phyloP scores from a whole-genome alignment of 2,113 vertebrate species.

The Phylloscopus trochiloides region DNA sequence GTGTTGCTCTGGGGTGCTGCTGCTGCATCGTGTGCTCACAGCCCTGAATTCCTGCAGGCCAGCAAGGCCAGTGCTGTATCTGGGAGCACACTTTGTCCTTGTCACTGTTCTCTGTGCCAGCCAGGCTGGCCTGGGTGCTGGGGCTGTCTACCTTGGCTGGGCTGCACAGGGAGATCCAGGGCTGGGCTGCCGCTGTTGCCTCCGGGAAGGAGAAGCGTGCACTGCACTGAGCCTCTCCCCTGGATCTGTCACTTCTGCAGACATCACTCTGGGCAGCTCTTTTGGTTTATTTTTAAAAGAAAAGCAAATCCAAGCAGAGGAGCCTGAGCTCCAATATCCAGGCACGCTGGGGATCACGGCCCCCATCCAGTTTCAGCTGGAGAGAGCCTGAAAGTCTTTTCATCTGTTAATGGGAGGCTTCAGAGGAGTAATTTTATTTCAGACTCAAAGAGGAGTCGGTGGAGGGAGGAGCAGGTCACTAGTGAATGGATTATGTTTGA shows the following conservation, averaged over 20 bases:
- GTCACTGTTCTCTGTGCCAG: neutral
- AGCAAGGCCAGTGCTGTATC: neutral
- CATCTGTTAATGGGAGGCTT: neutral
- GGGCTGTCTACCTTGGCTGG: neutral
- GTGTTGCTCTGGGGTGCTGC: neutral
- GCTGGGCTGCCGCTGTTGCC: neutral
- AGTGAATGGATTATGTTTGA: conserved; percentile 17
- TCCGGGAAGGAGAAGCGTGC: neutral
- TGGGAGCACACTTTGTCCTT: neutral
- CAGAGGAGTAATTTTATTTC: conserved; percentile 26
- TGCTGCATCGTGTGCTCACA: neutral
- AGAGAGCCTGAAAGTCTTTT: conserved; percentile 7
- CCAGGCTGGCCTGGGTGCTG: neutral
- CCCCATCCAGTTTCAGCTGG: neutral
- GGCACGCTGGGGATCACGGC: neutral
- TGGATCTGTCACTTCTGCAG: neutral
- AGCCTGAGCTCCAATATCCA: neutral
- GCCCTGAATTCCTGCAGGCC: neutral
- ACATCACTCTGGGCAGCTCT: neutral
- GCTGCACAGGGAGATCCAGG: neutral
- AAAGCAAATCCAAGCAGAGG: neutral
- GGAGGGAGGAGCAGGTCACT: conserved; percentile 18
- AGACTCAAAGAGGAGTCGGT: neutral
- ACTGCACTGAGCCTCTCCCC: neutral
- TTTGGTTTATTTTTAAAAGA: neutral